Conservation (phyloP, 23 tunicate species). For the Pegea sp. region DNA sequence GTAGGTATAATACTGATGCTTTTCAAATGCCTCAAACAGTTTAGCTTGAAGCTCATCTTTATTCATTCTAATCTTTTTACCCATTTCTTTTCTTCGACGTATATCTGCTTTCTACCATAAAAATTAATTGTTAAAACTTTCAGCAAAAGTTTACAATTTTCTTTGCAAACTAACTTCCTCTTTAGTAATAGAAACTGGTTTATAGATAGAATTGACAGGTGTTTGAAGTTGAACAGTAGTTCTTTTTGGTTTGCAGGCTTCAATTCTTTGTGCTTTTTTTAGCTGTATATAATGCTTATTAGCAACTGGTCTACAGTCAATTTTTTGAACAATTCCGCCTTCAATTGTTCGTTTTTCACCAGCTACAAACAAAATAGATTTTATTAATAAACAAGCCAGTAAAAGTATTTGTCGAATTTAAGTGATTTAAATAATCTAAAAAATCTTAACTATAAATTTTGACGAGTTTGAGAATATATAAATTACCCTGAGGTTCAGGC, state of each 20-base stretch:
- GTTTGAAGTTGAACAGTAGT: conserved; percentile 29
- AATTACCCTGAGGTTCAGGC: conserved; percentile 8
- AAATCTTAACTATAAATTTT: too few relatives aligned
- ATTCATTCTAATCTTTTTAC: conserved; percentile 36
- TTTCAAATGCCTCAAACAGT: conserved; percentile 69
- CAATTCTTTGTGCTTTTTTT: conserved; percentile 38
- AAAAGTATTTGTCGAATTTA: too few relatives aligned
- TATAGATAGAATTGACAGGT: conserved; percentile 34
- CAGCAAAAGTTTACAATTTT: too few relatives aligned
- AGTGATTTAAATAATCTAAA: too few relatives aligned
- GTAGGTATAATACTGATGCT: conserved; percentile 69
- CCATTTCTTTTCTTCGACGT: conserved; percentile 30
- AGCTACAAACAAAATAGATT: conserved; percentile 3
- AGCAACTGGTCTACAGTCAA: conserved; percentile 69
- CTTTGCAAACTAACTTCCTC: too few relatives aligned
- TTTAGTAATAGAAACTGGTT: conserved; percentile 30
- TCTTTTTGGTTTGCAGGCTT: conserved; percentile 40
- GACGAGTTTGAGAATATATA: too few relatives aligned
- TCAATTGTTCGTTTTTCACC: conserved; percentile 69
- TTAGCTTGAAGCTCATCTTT: conserved; percentile 33
- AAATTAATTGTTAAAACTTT: conserved; percentile 2
- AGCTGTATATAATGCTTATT: conserved; percentile 52
- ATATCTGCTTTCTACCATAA: conserved; percentile 12
- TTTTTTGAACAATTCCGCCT: conserved; percentile 77
- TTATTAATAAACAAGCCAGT: background rate